phyloP scores from a whole-genome alignment of 2,888 invertebrate genomes.

The Aleiodes testaceus region DNA sequence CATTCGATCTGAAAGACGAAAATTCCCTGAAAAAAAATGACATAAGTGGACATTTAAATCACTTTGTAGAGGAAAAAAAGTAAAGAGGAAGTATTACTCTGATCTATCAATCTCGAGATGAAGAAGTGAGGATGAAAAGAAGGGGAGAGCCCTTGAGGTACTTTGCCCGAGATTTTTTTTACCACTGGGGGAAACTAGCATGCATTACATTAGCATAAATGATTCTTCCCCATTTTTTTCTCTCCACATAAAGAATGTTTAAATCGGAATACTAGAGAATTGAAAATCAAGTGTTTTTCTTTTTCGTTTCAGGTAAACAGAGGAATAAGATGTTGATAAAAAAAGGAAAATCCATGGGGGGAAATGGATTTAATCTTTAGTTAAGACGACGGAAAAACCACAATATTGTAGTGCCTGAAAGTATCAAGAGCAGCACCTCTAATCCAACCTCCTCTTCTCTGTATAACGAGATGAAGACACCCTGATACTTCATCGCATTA shows the following conservation, averaged over 20 bases:
- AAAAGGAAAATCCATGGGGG: not conserved
- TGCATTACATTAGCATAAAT: conserved; percentile 8
- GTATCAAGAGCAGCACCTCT: not conserved
- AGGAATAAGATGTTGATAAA: too few relatives aligned
- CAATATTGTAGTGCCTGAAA: conserved; percentile 1
- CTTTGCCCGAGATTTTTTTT: not conserved
- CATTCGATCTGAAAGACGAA: not conserved
- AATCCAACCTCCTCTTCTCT: not conserved
- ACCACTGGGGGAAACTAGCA: too few relatives aligned
- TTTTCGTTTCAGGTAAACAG: too few relatives aligned
- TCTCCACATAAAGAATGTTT: too few relatives aligned
- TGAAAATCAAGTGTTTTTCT: too few relatives aligned
- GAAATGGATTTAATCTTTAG: conserved; percentile 14
- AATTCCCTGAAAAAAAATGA: not conserved
- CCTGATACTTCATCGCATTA: not conserved
- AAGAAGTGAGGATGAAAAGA: not conserved
- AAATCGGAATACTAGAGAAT: too few relatives aligned
- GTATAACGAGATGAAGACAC: conserved; percentile 17
- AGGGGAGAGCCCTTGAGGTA: not conserved
- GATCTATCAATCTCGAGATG: not conserved
- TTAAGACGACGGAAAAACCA: not conserved
- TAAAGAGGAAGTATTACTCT: not conserved
- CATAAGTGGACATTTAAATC: not conserved
- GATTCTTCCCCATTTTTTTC: not conserved
- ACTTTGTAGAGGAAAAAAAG: not conserved